Percentiles rank a stretch among this genome's conserved stretches.
Conservation (phyloP, 1,140 invertebrate species). For the Leptinotarsa defecta region DNA sequence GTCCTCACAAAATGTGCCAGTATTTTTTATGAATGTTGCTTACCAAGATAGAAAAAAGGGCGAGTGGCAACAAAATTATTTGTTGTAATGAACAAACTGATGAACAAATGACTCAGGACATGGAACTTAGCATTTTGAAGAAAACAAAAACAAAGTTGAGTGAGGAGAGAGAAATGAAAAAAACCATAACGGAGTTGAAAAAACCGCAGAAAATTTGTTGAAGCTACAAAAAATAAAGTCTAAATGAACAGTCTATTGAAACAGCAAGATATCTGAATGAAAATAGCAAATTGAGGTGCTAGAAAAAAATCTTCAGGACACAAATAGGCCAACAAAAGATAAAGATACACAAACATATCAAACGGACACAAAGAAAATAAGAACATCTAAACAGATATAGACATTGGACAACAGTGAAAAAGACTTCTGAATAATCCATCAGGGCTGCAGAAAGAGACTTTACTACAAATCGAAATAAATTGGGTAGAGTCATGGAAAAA, state of each 20-base stretch:
- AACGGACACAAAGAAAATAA: neutral
- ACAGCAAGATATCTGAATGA: neutral
- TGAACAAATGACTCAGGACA: slow-evolving; percentile 1
- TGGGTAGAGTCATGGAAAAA: neutral
- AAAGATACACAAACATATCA: too few relatives aligned
- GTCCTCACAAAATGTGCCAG: neutral
- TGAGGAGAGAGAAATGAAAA: neutral
- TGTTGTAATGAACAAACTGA: slow-evolving; percentile 7
- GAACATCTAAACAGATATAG: neutral
- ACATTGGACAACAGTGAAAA: neutral
- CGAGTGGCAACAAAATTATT: neutral
- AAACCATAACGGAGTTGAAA: slow-evolving; percentile 7
- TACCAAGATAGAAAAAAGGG: neutral
- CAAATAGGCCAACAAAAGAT: neutral
- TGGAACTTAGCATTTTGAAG: neutral
- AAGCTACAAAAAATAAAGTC: neutral
- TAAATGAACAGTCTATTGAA: neutral
- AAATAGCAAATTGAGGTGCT: neutral
- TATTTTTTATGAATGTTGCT: neutral
- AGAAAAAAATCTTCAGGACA: neutral
- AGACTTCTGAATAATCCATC: neutral
- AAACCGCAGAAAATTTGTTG: neutral
- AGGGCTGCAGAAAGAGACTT: neutral
- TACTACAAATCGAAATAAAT: neutral
- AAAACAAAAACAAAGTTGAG: slow-evolving; percentile 5